Evolutionary conservation across 2,797 vertebrate species (phyloP), one percentile per base, ranked within the genome.

Genomic region (Podargus strigoides): DNA sequence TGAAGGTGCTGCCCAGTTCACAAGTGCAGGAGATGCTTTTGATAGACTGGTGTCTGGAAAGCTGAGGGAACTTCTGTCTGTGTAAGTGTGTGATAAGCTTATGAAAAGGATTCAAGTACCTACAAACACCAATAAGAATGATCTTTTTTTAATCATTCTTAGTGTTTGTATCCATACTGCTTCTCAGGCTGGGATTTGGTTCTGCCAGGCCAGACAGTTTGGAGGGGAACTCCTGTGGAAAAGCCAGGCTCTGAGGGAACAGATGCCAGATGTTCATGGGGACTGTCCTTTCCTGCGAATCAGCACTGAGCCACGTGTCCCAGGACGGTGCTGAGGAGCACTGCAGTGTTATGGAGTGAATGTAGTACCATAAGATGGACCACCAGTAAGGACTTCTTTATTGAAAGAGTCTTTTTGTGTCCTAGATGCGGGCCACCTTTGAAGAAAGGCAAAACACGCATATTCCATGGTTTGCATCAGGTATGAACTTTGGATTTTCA

Each of bases 401-500:
- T 5, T 86, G 26, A 91, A 91, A 89, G 4, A 28, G n/a, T 62
- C 50, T 90, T 81, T 77, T 66, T 90, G 82, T 84, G 66, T 92
- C 97, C 62, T 96, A 99, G 99, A 94, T 99, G 98, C 82, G 99
- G 99, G 67, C 98, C 99, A 73, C 92, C 98, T 20, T 97, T 99
- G 79, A 99, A 99, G 97, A 98, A 98, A 94, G 99, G 99, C 85
- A 99, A 99, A 98, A 98, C 97, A 66, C 98, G 98, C 42, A 27
- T 98, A 73, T 99, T 99, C 97, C 98, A 99, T 90, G 99, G 99
- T 69, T 97, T 99, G 64, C 98, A 99, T 95, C 96, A 99, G 99
- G 99, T 99, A 98, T 41, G 50, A 95, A 58, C 14, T 41, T 52
- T 7, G 42, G 11, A 8, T 2, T 93, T 93, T 74, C 1, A 0